Base-by-base conservation (phyloP, 2,797 vertebrate genomes). In the Clamator glandarius region DNA sequence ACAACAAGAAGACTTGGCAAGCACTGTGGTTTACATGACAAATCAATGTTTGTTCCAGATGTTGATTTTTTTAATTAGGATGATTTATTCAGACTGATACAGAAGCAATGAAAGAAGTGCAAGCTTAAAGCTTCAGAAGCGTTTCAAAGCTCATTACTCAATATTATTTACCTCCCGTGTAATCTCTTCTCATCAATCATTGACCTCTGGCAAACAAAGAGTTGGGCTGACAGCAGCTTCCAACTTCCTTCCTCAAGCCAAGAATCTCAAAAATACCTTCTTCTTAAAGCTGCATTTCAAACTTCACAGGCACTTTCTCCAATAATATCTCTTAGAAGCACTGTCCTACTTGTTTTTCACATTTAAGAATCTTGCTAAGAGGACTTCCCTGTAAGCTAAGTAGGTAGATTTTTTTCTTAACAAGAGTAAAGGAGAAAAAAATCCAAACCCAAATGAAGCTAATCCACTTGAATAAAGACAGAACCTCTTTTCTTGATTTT, bases 121-220 rank as follows among this genome's bases (percentile, higher is more conserved):
- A 81, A 85, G 39, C 82, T 59, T 85, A 87, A 70, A 74, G 61
- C 39, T 80, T 89, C 84, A 36, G 72, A 85, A 62, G 52, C 84
- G 46, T 72, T 73, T 84, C 81, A 94, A 72, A 93, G n/a, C 69
- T 87, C 0, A 0, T 92, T 94, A 80, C 67, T 91, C 54, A 72
- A 52, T 62, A 87, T 80, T 87, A 77, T 74, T 91, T 87, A 51
- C 72, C 87, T 85, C 55, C 21, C 78, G 28, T 16, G 2, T 94
- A 89, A 93, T 87, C 82, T 87, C 70, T 79, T 95, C 81, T 87
- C 70, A 82, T 95, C 84, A 72, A 54, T 92, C 73, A 36, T 12
- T 95, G 93, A 90, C 75, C 78, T 77, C 78, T 75, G 75, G 78
- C 75, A 74, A 89, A 84, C 44, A 95, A 79, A 87, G 66, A 51